Evolutionary conservation across 1,140 invertebrate species (phyloP).

Genomic region (Plutomurus gul): DNA sequence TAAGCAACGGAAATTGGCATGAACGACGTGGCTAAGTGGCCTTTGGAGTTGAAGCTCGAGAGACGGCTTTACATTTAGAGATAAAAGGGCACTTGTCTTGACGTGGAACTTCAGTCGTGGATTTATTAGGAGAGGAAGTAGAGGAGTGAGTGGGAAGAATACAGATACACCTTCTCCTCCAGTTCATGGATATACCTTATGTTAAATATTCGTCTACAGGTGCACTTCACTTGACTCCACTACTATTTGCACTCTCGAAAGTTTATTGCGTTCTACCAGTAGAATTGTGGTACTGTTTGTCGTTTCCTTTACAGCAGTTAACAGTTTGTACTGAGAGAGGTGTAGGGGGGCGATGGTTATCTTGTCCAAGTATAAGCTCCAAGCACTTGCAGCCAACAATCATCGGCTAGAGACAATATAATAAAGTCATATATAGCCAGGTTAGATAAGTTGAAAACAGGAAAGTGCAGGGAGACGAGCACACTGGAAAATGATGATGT

Average conservation of each 20-base stretch:
- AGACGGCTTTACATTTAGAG: too few species aligned
- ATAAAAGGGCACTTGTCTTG: too few species aligned
- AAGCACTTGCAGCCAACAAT: neutral
- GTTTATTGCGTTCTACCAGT: too few species aligned
- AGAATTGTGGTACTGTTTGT: too few species aligned
- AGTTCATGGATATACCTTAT: neutral
- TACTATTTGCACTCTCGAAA: too few species aligned
- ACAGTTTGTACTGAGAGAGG: neutral
- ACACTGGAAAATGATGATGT: conserved; percentile 17
- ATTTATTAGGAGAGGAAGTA: conserved; percentile 12
- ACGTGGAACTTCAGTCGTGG: neutral
- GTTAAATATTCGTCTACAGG: neutral
- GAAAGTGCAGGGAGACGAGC: neutral
- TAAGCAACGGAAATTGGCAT: neutral
- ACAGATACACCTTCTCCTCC: neutral
- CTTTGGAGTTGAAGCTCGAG: neutral
- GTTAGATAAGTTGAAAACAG: neutral
- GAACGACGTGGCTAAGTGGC: too few species aligned
- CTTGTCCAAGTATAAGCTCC: neutral
- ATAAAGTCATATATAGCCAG: neutral
- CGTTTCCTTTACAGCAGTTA: too few species aligned
- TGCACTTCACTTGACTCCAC: too few species aligned
- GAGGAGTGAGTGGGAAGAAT: neutral
- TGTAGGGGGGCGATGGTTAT: neutral
- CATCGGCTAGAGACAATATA: neutral